These are phyloP conservation scores for Acromyrmex heyeri DNA, from an alignment of 1,140 invertebrate species.

Conservation along the genomic window DNA sequence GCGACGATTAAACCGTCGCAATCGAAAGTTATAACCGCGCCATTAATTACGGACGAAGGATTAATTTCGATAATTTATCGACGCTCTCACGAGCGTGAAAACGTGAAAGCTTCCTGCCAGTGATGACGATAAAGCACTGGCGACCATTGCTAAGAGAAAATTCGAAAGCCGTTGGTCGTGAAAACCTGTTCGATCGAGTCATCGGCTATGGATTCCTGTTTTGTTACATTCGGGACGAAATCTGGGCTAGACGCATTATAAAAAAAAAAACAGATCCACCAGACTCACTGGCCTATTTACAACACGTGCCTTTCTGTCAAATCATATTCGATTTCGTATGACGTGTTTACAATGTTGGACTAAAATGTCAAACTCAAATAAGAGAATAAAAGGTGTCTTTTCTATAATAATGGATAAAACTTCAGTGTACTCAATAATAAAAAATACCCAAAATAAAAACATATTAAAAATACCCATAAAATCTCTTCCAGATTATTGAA, in stretches of 20 bases:
- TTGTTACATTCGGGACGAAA: constrained; percentile 53
- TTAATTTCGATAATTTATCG: constrained; percentile 55
- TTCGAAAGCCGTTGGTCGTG: constrained; percentile 73
- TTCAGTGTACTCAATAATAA: not conserved
- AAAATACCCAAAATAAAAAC: not conserved
- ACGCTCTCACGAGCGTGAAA: constrained; percentile 61
- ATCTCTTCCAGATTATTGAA: not conserved
- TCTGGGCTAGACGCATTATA: not conserved
- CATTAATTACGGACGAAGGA: constrained; percentile 40
- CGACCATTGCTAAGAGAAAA: constrained; percentile 68
- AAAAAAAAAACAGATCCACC: constrained; percentile 14
- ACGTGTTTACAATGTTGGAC: not conserved
- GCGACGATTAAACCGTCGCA: not conserved
- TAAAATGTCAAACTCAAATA: not conserved
- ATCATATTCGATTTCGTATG: not conserved
- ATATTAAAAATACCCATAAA: not conserved
- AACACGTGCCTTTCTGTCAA: not conserved
- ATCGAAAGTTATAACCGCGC: constrained; percentile 51
- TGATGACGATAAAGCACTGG: constrained; percentile 47
- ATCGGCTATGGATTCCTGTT: constrained; percentile 53
- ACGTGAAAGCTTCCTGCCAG: constrained; percentile 68
- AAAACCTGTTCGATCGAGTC: constrained; percentile 71
- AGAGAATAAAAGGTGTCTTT: not conserved
- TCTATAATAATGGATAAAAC: not conserved
- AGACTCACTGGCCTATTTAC: constrained; percentile 11